Conservation (phyloP, 2,888 invertebrate genomes). For the Cephus spinipes region DNA sequence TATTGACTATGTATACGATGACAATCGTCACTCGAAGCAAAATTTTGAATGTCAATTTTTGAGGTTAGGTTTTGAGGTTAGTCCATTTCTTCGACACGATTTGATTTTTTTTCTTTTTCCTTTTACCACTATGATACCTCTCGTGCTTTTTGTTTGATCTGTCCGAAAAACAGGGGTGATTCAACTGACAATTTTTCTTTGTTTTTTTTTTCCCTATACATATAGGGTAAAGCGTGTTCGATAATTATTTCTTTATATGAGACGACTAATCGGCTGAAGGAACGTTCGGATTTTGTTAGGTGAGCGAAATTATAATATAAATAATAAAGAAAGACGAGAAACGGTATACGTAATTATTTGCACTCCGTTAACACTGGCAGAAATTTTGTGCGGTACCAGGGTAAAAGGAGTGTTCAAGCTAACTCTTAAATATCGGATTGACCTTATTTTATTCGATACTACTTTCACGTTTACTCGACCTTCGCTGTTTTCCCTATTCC, state of each 20-base stretch:
- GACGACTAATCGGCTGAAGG: neutral
- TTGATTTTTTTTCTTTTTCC: neutral
- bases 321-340: neutral
- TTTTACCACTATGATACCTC: neutral
- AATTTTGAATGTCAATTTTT: neutral
- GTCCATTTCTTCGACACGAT: neutral
- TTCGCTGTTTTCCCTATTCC: constrained; percentile 9
- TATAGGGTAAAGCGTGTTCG: neutral
- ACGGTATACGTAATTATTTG: neutral
- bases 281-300: neutral
- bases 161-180: constrained; percentile 40
- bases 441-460: constrained; percentile 20
- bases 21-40: neutral
- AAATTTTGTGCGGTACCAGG: neutral
- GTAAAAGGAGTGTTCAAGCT: neutral
- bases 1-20: neutral
- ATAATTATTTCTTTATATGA: neutral
- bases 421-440: neutral
- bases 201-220: neutral
- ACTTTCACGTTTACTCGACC: constrained; percentile 3
- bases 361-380: neutral
- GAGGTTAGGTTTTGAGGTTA: neutral
- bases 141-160: constrained; percentile 12
- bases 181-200: constrained; percentile 37
- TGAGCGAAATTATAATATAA: neutral